These are phyloP conservation scores for Ganaspis brasiliensis DNA, from an alignment of 2,888 invertebrate species.

Conservation along the genomic window DNA sequence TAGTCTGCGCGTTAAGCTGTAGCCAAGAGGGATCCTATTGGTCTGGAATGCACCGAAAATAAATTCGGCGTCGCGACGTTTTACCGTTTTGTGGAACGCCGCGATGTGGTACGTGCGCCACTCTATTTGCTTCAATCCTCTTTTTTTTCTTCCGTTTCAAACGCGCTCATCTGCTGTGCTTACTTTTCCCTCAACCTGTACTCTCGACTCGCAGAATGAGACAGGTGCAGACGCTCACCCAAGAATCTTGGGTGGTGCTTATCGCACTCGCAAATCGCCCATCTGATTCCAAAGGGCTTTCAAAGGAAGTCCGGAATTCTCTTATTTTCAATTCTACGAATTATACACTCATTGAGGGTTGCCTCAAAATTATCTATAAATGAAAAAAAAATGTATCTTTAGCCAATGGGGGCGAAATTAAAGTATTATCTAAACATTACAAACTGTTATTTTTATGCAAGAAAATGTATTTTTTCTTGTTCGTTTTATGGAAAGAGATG, in stretches of 20 bases:
- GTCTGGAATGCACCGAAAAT: conserved; percentile 62
- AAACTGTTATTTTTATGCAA: no score
- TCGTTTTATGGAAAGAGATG: no score
- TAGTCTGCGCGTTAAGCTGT: conserved; percentile 43
- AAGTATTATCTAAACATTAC: no score
- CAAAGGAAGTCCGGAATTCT: conserved; percentile 6
- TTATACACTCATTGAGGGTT: background rate
- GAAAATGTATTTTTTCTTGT: no score
- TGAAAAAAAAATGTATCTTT: background rate
- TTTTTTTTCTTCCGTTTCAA: conserved; percentile 13
- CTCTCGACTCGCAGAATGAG: conserved; percentile 21
- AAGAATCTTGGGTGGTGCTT: conserved; percentile 35
- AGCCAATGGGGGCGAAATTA: no score
- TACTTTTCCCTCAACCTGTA: conserved; percentile 14
- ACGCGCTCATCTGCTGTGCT: conserved; percentile 5
- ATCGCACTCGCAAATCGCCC: conserved; percentile 3
- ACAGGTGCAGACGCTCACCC: conserved; percentile 34
- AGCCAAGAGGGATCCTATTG: conserved; percentile 39
- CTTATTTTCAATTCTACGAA: background rate
- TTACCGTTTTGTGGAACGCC: conserved; percentile 58
- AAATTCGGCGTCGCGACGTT: conserved; percentile 61
- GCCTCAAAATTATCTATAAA: background rate
- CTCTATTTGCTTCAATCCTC: conserved; percentile 29
- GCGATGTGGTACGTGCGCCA: conserved; percentile 48
- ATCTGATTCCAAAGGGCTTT: conserved; percentile 6